A percentile compares a stretch with the other conserved stretches of the same genome.
phyloP scores from a whole-genome alignment of 2,797 vertebrate genomes.

The Hemitrygon akajei region DNA sequence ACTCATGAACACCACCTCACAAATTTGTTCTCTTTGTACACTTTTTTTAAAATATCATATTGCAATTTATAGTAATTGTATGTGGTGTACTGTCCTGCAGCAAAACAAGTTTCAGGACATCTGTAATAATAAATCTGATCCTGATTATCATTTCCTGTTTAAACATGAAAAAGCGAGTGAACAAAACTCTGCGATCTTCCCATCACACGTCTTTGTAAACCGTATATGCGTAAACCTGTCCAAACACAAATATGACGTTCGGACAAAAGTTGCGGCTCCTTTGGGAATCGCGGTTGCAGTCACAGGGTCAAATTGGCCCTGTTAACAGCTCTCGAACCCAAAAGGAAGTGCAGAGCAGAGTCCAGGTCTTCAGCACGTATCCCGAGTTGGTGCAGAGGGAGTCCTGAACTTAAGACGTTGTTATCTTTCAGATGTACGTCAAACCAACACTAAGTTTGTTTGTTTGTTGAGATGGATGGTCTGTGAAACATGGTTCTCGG shows the following conservation, averaged over 20 bases:
- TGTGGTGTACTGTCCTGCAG: too few relatives aligned
- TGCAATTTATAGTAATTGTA: too few relatives aligned
- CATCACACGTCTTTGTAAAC: background rate
- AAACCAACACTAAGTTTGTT: background rate
- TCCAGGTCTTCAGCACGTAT: background rate
- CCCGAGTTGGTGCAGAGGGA: background rate
- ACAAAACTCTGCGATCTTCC: background rate
- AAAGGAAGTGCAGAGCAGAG: background rate
- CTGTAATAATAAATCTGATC: too few relatives aligned
- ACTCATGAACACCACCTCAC: too few relatives aligned
- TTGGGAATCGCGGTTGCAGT: background rate
- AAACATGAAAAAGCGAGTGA: background rate
- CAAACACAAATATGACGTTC: background rate
- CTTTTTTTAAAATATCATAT: too few relatives aligned
- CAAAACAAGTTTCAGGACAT: too few relatives aligned
- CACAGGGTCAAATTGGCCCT: background rate
- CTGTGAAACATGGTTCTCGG: background rate
- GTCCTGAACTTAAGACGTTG: background rate
- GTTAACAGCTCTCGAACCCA: background rate
- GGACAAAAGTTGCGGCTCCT: background rate
- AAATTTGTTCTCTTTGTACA: too few relatives aligned
- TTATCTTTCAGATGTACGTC: background rate
- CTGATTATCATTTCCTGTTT: background rate
- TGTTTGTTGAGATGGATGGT: too few relatives aligned
- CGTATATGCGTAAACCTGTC: background rate